Conservation (phyloP, 23 tunicate species). For the Ascidia mentula region DNA sequence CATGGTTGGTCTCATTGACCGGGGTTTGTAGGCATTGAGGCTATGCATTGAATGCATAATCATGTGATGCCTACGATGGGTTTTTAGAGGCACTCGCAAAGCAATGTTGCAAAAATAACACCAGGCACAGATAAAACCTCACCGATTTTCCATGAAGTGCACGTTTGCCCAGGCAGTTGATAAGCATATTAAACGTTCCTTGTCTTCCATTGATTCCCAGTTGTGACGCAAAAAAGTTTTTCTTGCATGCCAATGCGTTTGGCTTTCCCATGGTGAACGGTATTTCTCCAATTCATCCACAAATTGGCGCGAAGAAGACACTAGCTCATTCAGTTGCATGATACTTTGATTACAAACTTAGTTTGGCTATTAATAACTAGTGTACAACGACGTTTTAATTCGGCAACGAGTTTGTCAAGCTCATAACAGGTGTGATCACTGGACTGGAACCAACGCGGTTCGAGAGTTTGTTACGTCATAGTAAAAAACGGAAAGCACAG, state of each 20-base stretch:
- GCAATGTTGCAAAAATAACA: not conserved
- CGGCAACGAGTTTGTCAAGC: not conserved
- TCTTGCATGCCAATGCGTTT: slow-evolving; percentile 82
- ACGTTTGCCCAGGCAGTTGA: slow-evolving; percentile 84
- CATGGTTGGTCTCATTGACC: no score
- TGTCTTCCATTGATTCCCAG: slow-evolving; percentile 72
- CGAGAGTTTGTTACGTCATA: not conserved
- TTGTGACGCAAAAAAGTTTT: slow-evolving; percentile 74
- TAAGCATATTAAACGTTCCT: slow-evolving; percentile 61
- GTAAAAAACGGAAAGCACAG: not conserved
- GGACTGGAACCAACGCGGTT: no score
- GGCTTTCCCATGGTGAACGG: slow-evolving; percentile 78
- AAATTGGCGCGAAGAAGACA: slow-evolving; percentile 48
- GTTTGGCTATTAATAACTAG: no score
- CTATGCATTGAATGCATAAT: no score
- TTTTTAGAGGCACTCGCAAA: not conserved
- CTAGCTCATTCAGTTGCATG: slow-evolving; percentile 59
- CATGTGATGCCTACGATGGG: no score
- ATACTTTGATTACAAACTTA: not conserved
- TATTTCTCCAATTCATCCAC: slow-evolving; percentile 80
- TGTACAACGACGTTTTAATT: not conserved
- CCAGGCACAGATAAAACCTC: no score
- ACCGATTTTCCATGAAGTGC: slow-evolving; percentile 72
- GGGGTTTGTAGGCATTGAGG: no score
- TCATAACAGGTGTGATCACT: no score